phyloP scores from a whole-genome alignment of 2,113 vertebrate species.

The Falcunculus frontatus region DNA sequence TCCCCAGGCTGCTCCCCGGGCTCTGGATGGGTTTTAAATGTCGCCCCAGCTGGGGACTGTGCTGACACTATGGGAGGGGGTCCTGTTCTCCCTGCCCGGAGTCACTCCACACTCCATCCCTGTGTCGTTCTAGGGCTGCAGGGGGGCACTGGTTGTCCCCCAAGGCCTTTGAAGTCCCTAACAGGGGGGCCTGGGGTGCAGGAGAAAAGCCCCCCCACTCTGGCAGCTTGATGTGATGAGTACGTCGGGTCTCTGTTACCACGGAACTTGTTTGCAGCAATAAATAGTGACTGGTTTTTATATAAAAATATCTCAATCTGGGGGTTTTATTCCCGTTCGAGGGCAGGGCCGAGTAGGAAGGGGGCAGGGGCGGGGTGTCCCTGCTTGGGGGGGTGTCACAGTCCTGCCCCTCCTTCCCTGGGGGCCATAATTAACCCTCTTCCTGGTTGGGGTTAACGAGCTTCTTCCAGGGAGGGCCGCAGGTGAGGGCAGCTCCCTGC shows the following conservation, averaged over 20 bases:
- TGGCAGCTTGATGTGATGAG: neutral
- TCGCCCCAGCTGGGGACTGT: neutral
- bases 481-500: neutral
- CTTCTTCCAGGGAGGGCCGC: neutral
- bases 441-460: neutral
- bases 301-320: neutral
- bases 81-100: neutral
- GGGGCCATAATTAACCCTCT: neutral
- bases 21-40: neutral
- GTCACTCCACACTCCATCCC: neutral
- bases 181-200: no score
- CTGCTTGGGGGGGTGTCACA: neutral
- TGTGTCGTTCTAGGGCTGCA: accelerated
- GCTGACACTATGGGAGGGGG: no score
- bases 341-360: neutral
- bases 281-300: neutral
- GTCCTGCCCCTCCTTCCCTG: neutral
- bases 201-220: accelerated
- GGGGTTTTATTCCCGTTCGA: neutral
- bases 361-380: neutral
- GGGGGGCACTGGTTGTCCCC: neutral
- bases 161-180: neutral
- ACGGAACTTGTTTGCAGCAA: neutral
- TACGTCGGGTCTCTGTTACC: neutral
- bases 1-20: neutral